These are phyloP conservation scores for Bathynomus jamesi DNA, from an alignment of 1,140 invertebrate species.

Conservation along the genomic window DNA sequence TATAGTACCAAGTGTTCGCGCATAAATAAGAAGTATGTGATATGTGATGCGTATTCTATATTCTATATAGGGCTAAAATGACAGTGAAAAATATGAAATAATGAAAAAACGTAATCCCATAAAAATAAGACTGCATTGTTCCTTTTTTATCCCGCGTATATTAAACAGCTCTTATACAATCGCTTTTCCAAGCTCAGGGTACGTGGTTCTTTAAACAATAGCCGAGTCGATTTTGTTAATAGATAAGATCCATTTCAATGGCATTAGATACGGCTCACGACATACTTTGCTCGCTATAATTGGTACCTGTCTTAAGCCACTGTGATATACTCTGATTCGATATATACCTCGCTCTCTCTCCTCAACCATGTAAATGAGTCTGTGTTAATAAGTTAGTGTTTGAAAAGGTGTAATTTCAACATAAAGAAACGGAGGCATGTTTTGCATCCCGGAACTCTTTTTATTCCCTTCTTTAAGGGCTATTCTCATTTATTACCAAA, in stretches of 20 bases:
- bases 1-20: neutral
- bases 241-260: slow-evolving; percentile 36
- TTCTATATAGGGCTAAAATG: neutral
- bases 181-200: too few relatives aligned
- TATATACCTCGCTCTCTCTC: slow-evolving; percentile 30
- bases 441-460: slow-evolving; percentile 17
- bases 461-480: slow-evolving; percentile 16
- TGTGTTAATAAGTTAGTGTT: slow-evolving; percentile 37
- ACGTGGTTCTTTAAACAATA: slow-evolving; percentile 31
- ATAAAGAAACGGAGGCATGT: slow-evolving; percentile 19
- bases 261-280: slow-evolving; percentile 29
- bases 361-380: slow-evolving; percentile 36
- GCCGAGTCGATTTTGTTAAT: slow-evolving; percentile 24
- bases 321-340: slow-evolving; percentile 32
- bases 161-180: too few relatives aligned
- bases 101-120: neutral
- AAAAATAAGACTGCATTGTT: neutral
- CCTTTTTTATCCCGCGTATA: too few relatives aligned
- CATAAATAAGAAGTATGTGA: neutral
- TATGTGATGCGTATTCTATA: neutral
- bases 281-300: slow-evolving; percentile 33
- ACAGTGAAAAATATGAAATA: neutral
- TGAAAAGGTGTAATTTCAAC: slow-evolving; percentile 36
- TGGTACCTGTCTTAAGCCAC: slow-evolving; percentile 29
- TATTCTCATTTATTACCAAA: slow-evolving; percentile 18